These are phyloP conservation scores for Lysandra coridon DNA, from an alignment of 2,888 invertebrate species.

Conservation along the genomic window DNA sequence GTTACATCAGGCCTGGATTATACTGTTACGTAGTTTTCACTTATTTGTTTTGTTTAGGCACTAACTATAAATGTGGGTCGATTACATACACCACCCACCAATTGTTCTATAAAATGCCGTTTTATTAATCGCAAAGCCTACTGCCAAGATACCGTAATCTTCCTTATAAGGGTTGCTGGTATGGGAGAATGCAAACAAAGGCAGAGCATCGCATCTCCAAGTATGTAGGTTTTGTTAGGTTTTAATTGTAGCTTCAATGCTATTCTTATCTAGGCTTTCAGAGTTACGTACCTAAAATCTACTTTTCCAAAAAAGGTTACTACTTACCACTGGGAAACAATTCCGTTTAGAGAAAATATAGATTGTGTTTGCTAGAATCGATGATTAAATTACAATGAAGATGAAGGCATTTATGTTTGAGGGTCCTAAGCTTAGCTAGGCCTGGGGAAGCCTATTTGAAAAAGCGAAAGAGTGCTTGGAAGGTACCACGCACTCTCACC, in stretches of 20 bases:
- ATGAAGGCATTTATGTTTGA: too few relatives aligned
- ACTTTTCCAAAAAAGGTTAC: neutral
- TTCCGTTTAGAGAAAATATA: neutral
- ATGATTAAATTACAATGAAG: neutral
- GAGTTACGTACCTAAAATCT: neutral
- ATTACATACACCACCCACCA: neutral
- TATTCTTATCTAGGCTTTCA: neutral
- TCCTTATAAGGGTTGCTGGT: slow-evolving; percentile 6
- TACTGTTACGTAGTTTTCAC: neutral
- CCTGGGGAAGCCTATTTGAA: too few relatives aligned
- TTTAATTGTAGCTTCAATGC: neutral
- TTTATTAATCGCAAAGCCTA: neutral
- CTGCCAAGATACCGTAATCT: slow-evolving; percentile 13
- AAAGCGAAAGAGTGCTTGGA: too few relatives aligned
- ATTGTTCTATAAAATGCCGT: neutral
- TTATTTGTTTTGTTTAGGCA: neutral
- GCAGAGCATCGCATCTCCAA: neutral
- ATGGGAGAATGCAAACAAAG: slow-evolving; percentile 28
- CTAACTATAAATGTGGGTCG: neutral
- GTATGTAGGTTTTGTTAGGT: neutral
- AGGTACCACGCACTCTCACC: too few relatives aligned
- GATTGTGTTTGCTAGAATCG: neutral
- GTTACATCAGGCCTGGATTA: neutral
- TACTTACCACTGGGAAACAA: neutral
- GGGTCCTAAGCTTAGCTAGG: too few relatives aligned